A percentile compares a stretch with the other conserved stretches of the same genome.
Evolutionary conservation across 2,888 invertebrate species (phyloP).

Genomic region (Cryptophagus acutangulus): DNA sequence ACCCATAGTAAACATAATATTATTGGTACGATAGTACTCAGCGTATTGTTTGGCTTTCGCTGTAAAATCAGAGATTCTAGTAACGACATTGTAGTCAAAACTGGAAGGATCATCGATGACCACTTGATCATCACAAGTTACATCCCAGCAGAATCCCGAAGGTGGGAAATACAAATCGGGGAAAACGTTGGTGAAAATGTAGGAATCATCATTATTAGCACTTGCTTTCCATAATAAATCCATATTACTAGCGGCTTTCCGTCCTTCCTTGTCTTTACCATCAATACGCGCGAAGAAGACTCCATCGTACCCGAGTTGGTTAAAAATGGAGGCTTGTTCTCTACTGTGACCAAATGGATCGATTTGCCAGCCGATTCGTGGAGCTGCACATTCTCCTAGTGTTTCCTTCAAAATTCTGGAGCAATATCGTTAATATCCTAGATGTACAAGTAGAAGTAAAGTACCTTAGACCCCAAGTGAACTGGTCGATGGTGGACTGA

Average conservation of each 20-base stretch:
- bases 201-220: constrained; percentile 51
- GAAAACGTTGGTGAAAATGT: constrained; percentile 17
- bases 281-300: constrained; percentile 68
- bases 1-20: constrained; percentile 62
- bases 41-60: constrained; percentile 37
- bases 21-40: constrained; percentile 49
- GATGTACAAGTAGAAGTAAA: too few species aligned
- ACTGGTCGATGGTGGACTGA: constrained; percentile 66
- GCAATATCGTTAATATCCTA: background rate
- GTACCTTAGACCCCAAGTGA: constrained; percentile 63
- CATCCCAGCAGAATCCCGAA: constrained; percentile 53
- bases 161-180: constrained; percentile 16
- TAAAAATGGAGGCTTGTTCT: constrained; percentile 62
- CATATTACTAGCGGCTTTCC: constrained; percentile 57
- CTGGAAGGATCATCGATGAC: constrained; percentile 54
- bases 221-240: constrained; percentile 69
- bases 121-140: constrained; percentile 43
- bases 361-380: constrained; percentile 78
- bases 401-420: constrained; percentile 60
- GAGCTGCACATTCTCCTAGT: constrained; percentile 68
- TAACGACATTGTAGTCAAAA: constrained; percentile 54
- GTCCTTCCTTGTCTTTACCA: constrained; percentile 57
- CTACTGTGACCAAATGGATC: constrained; percentile 79
- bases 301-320: constrained; percentile 67
- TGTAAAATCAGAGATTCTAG: constrained; percentile 31